phyloP scores from a whole-genome alignment of 2,113 vertebrate genomes.

The Heteronetta atricapilla region DNA sequence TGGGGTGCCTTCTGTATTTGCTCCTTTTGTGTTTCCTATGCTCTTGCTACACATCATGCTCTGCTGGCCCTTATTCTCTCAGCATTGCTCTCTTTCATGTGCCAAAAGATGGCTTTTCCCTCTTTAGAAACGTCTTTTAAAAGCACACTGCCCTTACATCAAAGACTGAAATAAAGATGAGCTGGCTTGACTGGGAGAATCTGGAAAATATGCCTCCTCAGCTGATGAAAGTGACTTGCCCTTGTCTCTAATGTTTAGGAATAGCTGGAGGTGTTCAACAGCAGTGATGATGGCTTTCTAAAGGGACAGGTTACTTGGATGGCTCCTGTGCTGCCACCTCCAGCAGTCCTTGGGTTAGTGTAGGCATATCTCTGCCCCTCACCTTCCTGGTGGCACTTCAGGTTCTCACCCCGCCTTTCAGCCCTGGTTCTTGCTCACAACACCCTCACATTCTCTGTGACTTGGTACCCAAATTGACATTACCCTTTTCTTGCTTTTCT shows the following conservation, averaged over 20 bases:
- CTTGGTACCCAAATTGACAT: background rate
- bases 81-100: background rate
- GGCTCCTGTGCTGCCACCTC: background rate
- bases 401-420: background rate
- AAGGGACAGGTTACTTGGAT: background rate
- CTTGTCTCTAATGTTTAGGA: background rate
- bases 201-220: background rate
- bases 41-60: background rate
- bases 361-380: background rate
- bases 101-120: slow-evolving; percentile 8
- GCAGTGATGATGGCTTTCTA: background rate
- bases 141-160: slow-evolving; percentile 19
- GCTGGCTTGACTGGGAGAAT: slow-evolving; percentile 6
- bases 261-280: fast-evolving
- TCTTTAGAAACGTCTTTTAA: slow-evolving; percentile 29
- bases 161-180: slow-evolving; percentile 39
- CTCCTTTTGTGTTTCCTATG: background rate
- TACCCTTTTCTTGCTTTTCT: background rate
- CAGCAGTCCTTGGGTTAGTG: background rate
- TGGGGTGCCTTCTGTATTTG: background rate
- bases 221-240: background rate
- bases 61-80: background rate
- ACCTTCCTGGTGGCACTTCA: background rate
- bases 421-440: background rate
- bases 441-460: background rate